A percentile compares a stretch with the other conserved stretches of the same genome.
These are phyloP conservation scores for Drosophila koepferae DNA, from an alignment of 2,888 invertebrate genomes.

Conservation along the genomic window DNA sequence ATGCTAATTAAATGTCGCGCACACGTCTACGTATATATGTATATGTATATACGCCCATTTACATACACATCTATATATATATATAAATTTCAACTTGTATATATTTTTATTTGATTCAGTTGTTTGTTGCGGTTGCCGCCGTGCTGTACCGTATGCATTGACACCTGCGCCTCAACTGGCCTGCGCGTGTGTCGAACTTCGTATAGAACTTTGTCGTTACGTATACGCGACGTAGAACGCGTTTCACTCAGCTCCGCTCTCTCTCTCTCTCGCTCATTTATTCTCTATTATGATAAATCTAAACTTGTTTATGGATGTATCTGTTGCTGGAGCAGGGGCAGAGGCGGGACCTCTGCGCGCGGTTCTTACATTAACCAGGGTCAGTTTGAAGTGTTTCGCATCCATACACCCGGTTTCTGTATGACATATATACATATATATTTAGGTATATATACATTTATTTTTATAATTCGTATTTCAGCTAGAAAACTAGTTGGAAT, in stretches of 20 bases:
- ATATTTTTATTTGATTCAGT: conserved; percentile 3
- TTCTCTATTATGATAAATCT: conserved; percentile 31
- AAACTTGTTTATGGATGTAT: conserved; percentile 21
- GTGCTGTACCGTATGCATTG: conserved; percentile 61
- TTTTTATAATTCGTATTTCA: conserved; percentile 1
- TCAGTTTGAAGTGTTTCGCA: conserved; percentile 26
- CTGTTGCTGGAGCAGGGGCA: background rate
- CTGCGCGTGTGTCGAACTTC: conserved; percentile 20
- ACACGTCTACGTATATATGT: conserved; percentile 18
- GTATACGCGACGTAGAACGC: conserved; percentile 40
- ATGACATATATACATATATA: background rate
- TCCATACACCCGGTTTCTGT: background rate
- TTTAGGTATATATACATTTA: background rate
- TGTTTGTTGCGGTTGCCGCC: conserved; percentile 11
- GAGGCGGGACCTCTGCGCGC: background rate
- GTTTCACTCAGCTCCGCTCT: background rate
- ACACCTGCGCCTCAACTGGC: conserved; percentile 68
- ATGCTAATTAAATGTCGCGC: conserved; percentile 66
- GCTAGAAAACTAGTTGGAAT: conserved; percentile 5
- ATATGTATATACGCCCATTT: conserved; percentile 9
- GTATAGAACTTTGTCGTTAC: conserved; percentile 47
- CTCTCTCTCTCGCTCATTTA: background rate
- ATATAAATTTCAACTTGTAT: background rate
- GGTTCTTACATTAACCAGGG: conserved; percentile 21
- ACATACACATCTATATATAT: background rate